Evolutionary conservation across 2,888 invertebrate genomes (phyloP).

Genomic region (Heliconius cydno): DNA sequence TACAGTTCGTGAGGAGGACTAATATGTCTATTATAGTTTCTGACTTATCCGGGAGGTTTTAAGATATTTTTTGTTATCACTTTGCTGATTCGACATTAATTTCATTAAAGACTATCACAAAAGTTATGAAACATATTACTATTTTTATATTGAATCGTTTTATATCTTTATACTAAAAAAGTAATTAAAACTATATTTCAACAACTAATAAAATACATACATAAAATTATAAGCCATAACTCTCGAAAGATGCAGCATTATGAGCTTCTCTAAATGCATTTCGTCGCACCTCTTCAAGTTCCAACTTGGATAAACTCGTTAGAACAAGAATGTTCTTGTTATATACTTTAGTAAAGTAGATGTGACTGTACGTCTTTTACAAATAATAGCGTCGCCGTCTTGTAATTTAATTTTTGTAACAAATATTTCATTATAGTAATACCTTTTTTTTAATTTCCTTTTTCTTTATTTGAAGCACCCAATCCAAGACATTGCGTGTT

Average conservation of each 20-base stretch:
- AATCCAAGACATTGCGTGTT: no score
- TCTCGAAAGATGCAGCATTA: slow-evolving; percentile 42
- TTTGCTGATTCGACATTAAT: neutral
- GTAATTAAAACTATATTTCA: no score
- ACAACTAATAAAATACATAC: no score
- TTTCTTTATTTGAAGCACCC: no score
- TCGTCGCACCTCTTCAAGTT: slow-evolving; percentile 49
- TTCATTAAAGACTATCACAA: no score
- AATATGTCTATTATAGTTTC: neutral
- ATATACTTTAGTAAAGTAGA: slow-evolving; percentile 31
- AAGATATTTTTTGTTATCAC: neutral
- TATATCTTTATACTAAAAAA: no score
- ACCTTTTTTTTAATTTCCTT: no score
- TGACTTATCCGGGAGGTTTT: no score
- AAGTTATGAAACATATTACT: no score
- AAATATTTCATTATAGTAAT: no score
- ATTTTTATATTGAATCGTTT: no score
- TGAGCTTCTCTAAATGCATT: slow-evolving; percentile 66
- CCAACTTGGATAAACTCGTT: slow-evolving; percentile 44
- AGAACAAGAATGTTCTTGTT: slow-evolving; percentile 40
- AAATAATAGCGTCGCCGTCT: neutral
- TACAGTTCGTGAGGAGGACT: slow-evolving; percentile 66
- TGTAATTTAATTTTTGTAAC: no score
- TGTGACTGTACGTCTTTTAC: slow-evolving; percentile 1
- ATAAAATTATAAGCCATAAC: slow-evolving; percentile 10